Evolutionary conservation across 2,113 vertebrate species (phyloP).

Genomic region (Sterna hirundo): DNA sequence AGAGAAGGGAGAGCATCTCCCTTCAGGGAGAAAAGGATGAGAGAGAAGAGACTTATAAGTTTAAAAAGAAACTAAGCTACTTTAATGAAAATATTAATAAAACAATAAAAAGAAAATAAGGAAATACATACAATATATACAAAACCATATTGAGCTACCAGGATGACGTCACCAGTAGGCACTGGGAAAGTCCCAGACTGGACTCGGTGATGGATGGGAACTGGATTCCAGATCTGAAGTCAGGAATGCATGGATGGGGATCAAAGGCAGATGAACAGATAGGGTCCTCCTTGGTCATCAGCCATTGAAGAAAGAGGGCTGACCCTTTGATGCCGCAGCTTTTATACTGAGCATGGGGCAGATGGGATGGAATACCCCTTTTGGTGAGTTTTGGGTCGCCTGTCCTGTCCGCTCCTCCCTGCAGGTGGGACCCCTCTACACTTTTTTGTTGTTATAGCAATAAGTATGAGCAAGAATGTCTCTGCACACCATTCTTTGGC

Average conservation of each 20-base stretch:
- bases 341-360: not conserved
- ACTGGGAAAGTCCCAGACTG: not conserved
- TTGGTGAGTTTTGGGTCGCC: not conserved
- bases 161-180: not conserved
- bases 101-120: not conserved
- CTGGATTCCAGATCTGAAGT: not conserved
- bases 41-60: not conserved
- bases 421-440: not conserved
- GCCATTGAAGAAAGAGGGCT: not conserved
- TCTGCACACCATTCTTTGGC: not conserved
- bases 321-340: not conserved
- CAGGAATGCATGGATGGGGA: not conserved
- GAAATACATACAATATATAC: not conserved
- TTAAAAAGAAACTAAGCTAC: not conserved
- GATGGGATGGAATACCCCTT: not conserved
- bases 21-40: not conserved
- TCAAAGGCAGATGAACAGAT: not conserved
- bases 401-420: not conserved
- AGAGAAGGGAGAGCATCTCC: not conserved
- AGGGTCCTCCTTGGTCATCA: not conserved
- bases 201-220: not conserved
- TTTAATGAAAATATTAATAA: not conserved
- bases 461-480: not conserved
- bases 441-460: not conserved
- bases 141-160: not conserved